Evolutionary conservation across 2,888 invertebrate species (phyloP), one percentile per base, ranked within the genome.

Genomic region (Cheilosia vernalis): DNA sequence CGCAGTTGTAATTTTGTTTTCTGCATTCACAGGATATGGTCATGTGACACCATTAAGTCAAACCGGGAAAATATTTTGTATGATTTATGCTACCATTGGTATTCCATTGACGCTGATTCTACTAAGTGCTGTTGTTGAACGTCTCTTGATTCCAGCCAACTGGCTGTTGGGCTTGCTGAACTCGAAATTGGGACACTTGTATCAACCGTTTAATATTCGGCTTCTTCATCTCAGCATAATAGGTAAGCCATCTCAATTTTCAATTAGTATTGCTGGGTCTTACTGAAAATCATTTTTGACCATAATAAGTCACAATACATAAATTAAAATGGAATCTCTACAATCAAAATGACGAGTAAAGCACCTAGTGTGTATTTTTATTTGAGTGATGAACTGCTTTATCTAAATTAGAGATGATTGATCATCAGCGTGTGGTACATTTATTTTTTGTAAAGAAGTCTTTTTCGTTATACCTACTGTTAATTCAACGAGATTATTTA

Each of bases 21-120:
- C n/a, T 5, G 56, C 15, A 19, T 79, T 58, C 88, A 2, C 92
- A 97, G 97, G 97, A 66, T 98, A 98, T 92, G 98, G 98, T 6
- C 96, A 97, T 92, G 96, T 97, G 67, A 96, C 97, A 0, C 97
- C 98, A 0, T 93, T 97, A 17, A 96, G 97, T 60, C 94, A 96
- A 91, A 95, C 95, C 0, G 98, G 98, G 33, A 97, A 98, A 92
- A 92, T 97, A 73, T 97, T 98, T 93, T 97, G 97, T 92, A 96
- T 98, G 91, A 91, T 96, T 69, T 98, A 97, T 93, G 97, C 97
- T 0, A 92, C 96, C 77, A 93, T 97, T 74, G 96, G 98, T 2
- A 97, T 98, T 87, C 98, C 98, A 0, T 92, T 97, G 90, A 97
- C 98, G 0, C 93, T 98, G 90, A 95, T 97, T 74, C 93, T 98